Conservation (phyloP, 2,113 vertebrate genomes). For the Canis aureus region DNA sequence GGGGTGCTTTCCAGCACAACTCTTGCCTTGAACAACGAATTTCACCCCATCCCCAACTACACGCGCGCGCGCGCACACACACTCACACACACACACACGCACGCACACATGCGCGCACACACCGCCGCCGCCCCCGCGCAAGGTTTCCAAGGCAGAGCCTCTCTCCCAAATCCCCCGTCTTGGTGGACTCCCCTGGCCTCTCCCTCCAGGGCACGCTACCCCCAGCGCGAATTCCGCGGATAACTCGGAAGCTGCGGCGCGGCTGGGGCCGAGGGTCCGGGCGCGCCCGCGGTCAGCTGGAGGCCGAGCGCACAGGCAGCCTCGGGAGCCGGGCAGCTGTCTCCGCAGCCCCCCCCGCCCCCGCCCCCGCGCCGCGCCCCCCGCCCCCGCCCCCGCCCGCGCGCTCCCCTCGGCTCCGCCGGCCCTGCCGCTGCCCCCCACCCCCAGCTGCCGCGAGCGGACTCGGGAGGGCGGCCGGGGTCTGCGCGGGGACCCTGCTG, state of each 20-base stretch:
- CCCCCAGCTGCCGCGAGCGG: not conserved
- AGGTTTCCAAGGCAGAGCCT: not conserved
- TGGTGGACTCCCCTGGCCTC: not conserved
- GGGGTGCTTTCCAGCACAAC: not conserved
- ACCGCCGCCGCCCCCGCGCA: not conserved
- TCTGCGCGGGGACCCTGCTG: not conserved
- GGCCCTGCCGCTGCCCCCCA: conserved; percentile 45
- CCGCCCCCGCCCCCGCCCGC: not conserved
- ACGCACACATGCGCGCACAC: not conserved
- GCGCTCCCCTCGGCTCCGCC: not conserved
- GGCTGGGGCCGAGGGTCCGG: not conserved
- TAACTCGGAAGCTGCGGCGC: not conserved
- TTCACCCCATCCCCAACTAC: not conserved
- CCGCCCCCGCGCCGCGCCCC: not conserved
- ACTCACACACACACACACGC: not conserved
- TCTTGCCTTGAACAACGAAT: not conserved
- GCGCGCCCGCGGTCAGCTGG: conserved; percentile 39
- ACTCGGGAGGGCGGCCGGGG: not conserved
- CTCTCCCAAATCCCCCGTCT: not conserved
- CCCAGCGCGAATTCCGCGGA: not conserved
- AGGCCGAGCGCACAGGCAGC: not conserved
- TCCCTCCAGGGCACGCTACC: accelerated
- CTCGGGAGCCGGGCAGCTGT: conserved; percentile 50
- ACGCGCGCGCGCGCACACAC: not conserved
- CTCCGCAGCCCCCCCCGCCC: not conserved